These are phyloP conservation scores for Nansenia antarctica DNA, from an alignment of 2,113 vertebrate genomes.

Conservation along the genomic window DNA sequence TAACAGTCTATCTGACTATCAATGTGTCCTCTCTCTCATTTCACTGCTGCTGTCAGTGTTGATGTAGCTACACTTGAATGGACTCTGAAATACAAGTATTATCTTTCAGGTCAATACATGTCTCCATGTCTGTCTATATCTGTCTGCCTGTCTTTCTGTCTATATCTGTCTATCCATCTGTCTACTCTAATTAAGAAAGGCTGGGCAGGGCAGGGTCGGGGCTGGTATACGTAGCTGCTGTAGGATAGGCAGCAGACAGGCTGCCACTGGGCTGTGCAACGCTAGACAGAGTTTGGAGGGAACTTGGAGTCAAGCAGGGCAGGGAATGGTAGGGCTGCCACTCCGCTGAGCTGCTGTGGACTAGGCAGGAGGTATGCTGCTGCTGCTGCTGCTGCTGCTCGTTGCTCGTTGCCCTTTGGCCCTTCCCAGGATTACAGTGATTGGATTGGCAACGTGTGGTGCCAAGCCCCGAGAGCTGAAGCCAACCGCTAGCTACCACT, in stretches of 20 bases:
- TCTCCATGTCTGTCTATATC: too few species aligned
- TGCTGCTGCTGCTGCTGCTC: slow-evolving; percentile 33
- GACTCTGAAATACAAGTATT: background rate
- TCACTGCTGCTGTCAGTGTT: background rate
- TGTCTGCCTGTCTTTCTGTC: too few species aligned
- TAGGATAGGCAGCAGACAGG: too few species aligned
- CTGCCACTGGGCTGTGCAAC: too few species aligned
- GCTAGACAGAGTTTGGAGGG: too few species aligned
- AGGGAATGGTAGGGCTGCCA: background rate
- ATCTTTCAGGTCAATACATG: background rate
- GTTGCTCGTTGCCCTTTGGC: slow-evolving; percentile 50
- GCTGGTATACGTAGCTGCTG: too few species aligned
- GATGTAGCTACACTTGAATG: background rate
- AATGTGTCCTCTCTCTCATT: background rate
- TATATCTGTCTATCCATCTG: too few species aligned
- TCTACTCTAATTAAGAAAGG: too few species aligned
- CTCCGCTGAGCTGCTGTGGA: background rate
- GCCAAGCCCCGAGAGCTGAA: slow-evolving; percentile 15
- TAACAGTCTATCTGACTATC: background rate
- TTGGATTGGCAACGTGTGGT: slow-evolving; percentile 55
- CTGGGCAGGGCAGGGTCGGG: background rate
- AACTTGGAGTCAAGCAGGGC: too few species aligned
- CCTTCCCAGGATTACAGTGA: slow-evolving; percentile 52
- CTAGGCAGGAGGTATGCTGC: background rate
- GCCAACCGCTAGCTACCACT: background rate